Conservation (phyloP, 2,113 vertebrate genomes). For the Mormyrus lacerda region DNA sequence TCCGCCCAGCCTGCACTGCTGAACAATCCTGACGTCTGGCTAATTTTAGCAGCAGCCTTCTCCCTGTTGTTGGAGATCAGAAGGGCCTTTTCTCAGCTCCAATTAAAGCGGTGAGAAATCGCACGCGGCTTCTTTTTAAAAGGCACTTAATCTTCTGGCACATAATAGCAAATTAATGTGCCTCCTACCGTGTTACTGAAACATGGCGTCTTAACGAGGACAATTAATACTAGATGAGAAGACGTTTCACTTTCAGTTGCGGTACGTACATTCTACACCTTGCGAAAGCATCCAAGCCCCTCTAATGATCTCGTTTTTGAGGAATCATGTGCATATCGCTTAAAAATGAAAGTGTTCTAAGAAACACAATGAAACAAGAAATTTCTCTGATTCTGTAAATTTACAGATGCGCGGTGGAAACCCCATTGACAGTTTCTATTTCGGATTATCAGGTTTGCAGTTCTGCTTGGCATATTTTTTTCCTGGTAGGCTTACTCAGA, state of each 20-base stretch:
- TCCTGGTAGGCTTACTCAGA: neutral
- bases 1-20: conserved; percentile 22
- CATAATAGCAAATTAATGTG: conserved; percentile 9
- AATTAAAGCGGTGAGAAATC: conserved; percentile 42
- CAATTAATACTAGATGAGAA: neutral
- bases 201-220: conserved; percentile 26
- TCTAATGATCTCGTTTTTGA: neutral
- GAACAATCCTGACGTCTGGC: conserved; percentile 25
- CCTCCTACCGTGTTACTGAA: conserved; percentile 31
- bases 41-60: conserved; percentile 39
- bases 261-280: too few species aligned
- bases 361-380: neutral
- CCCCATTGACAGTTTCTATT: neutral
- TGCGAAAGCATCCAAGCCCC: neutral
- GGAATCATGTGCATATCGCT: neutral
- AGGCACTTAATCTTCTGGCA: conserved; percentile 36
- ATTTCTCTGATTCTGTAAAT: neutral
- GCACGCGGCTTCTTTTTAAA: conserved; percentile 43
- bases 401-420: neutral
- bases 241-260: neutral
- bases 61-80: conserved; percentile 31
- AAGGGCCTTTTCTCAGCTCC: conserved; percentile 25
- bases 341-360: neutral
- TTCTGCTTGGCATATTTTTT: neutral
- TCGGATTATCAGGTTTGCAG: neutral